phyloP scores from a whole-genome alignment of 2,113 vertebrate species.

The Corydoras sp. region DNA sequence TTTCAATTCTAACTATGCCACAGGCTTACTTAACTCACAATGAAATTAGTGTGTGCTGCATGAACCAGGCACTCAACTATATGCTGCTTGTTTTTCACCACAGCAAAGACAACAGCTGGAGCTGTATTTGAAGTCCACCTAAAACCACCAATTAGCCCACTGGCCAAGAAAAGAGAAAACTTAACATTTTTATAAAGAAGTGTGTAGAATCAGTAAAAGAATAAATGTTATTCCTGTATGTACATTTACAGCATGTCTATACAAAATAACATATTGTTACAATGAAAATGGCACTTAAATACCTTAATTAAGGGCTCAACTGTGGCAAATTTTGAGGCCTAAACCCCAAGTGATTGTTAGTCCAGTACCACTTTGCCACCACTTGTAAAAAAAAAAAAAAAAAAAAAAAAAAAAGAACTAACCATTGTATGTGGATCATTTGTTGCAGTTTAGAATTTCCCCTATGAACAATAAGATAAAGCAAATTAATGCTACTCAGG shows the following conservation, averaged over 20 bases:
- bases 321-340: too few relatives aligned
- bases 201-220: too few relatives aligned
- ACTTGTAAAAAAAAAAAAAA: too few relatives aligned
- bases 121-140: conserved; percentile 35
- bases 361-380: too few relatives aligned
- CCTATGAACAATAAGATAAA: conserved; percentile 19
- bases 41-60: conserved; percentile 67
- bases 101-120: conserved; percentile 51
- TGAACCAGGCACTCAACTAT: conserved; percentile 59
- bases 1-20: conserved; percentile 64
- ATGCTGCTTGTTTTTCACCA: conserved; percentile 56
- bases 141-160: conserved; percentile 21
- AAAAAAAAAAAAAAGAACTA: too few relatives aligned
- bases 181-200: neutral
- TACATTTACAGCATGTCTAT: too few relatives aligned
- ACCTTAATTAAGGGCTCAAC: too few relatives aligned
- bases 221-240: too few relatives aligned
- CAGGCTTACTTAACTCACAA: conserved; percentile 60
- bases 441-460: conserved; percentile 8
- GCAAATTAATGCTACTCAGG: conserved; percentile 18
- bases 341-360: too few relatives aligned
- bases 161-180: conserved; percentile 8
- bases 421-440: too few relatives aligned
- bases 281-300: too few relatives aligned
- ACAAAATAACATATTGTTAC: too few relatives aligned